A percentile compares a stretch with the other conserved stretches of the same genome.
These are phyloP conservation scores for Onychomys leucogaster DNA, from an alignment of 2,797 vertebrate genomes.

Conservation along the genomic window DNA sequence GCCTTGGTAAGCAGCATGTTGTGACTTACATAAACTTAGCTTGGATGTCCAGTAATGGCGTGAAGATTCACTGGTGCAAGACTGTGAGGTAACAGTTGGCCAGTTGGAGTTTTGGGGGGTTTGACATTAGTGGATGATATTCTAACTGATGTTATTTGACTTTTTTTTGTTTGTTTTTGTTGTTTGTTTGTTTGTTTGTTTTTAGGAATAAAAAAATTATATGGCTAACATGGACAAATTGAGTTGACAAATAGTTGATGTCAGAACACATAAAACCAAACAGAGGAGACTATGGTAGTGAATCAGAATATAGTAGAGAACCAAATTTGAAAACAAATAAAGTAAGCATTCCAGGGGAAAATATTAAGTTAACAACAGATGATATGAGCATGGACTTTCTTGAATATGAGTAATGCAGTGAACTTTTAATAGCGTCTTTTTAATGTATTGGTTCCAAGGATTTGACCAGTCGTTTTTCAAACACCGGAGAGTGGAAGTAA, in stretches of 20 bases:
- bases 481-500: not conserved
- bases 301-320: constrained; percentile 2
- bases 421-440: not conserved
- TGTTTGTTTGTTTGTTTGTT: not conserved
- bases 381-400: not conserved
- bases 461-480: constrained; percentile 21
- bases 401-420: not conserved
- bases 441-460: not conserved
- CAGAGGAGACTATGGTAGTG: not conserved
- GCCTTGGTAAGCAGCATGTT: not conserved
- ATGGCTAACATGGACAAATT: constrained; percentile 18
- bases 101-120: not conserved
- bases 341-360: constrained; percentile 30
- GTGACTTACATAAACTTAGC: not conserved
- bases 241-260: not conserved
- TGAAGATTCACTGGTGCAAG: not conserved
- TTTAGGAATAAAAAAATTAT: constrained; percentile 51
- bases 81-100: not conserved
- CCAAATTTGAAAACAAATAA: constrained; percentile 28
- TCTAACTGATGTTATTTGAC: not conserved
- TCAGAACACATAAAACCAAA: not conserved
- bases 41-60: not conserved
- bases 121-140: not conserved
- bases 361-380: constrained; percentile 12
- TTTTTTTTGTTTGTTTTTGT: no score